phyloP scores from a whole-genome alignment of 2,113 vertebrate species.

The Nycticebus coucang region DNA sequence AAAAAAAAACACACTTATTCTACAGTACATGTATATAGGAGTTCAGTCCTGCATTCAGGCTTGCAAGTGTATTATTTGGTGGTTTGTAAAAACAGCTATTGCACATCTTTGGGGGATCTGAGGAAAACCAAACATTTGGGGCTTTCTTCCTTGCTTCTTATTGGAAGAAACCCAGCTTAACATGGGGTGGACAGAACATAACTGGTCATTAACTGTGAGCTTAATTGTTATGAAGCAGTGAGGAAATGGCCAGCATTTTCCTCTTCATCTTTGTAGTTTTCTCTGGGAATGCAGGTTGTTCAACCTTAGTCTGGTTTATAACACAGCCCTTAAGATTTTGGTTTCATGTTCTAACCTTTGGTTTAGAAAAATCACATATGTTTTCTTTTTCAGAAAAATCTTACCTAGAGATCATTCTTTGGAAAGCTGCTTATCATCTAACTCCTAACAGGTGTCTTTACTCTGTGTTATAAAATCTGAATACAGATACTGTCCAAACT shows the following conservation, averaged over 20 bases:
- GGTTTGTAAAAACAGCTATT: constrained; percentile 55
- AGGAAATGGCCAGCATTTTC: not conserved
- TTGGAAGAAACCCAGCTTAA: constrained; percentile 50
- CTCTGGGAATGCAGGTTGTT: constrained; percentile 44
- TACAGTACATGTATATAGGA: constrained; percentile 80
- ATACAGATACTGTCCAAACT: constrained; percentile 69
- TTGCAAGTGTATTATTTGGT: constrained; percentile 56
- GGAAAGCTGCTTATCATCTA: constrained; percentile 62
- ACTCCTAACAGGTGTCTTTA: constrained; percentile 45
- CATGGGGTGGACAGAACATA: constrained; percentile 45
- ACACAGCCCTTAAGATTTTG: not conserved
- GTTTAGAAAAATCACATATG: constrained; percentile 31
- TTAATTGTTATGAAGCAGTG: not conserved
- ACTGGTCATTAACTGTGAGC: constrained; percentile 2
- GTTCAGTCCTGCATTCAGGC: constrained; percentile 79
- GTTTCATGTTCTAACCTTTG: constrained; percentile 34
- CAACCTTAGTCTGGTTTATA: constrained; percentile 15
- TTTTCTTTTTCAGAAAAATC: constrained; percentile 29
- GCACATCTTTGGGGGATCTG: constrained; percentile 37
- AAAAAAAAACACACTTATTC: constrained; percentile 55
- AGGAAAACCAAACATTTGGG: constrained; percentile 31
- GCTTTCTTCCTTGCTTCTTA: constrained; percentile 37
- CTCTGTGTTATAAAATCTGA: constrained; percentile 63
- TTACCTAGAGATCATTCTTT: constrained; percentile 20
- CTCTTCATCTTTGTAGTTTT: constrained; percentile 40